Percentiles rank a stretch among this genome's conserved stretches.
Conservation (phyloP, 2,797 vertebrate genomes). For the Basileuterus tristriatus region DNA sequence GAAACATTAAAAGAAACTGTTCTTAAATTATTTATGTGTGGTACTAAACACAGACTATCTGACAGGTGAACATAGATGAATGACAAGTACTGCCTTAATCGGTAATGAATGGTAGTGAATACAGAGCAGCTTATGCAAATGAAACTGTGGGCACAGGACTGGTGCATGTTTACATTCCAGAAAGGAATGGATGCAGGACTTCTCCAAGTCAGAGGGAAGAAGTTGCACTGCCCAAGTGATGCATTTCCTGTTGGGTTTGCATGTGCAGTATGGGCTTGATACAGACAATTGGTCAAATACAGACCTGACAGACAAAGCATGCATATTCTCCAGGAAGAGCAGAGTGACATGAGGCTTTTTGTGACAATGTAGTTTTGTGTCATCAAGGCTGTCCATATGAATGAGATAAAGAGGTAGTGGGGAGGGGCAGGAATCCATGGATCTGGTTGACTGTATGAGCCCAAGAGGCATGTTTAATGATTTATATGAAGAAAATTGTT, state of each 20-base stretch:
- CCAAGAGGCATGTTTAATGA: not conserved
- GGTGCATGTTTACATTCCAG: not conserved
- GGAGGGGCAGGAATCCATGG: fast-evolving
- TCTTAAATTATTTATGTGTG: not conserved
- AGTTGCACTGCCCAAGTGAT: not conserved
- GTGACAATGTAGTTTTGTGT: not conserved
- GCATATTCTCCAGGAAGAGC: not conserved
- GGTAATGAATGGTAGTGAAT: not conserved
- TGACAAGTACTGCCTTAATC: not conserved
- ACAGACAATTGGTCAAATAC: not conserved
- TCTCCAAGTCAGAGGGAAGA: not conserved
- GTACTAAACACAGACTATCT: not conserved
- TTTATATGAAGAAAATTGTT: not conserved
- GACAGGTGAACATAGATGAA: not conserved
- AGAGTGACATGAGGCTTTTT: not conserved
- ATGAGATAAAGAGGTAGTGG: not conserved
- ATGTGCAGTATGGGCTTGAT: not conserved
- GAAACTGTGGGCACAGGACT: not conserved
- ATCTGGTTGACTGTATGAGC: not conserved
- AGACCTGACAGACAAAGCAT: not conserved
- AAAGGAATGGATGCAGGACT: not conserved
- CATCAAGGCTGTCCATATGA: not conserved
- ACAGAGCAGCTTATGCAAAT: not conserved
- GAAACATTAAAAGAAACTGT: not conserved
- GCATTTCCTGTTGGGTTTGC: not conserved